Conservation (phyloP, 2,888 invertebrate species). For the Tenthredo livida region DNA sequence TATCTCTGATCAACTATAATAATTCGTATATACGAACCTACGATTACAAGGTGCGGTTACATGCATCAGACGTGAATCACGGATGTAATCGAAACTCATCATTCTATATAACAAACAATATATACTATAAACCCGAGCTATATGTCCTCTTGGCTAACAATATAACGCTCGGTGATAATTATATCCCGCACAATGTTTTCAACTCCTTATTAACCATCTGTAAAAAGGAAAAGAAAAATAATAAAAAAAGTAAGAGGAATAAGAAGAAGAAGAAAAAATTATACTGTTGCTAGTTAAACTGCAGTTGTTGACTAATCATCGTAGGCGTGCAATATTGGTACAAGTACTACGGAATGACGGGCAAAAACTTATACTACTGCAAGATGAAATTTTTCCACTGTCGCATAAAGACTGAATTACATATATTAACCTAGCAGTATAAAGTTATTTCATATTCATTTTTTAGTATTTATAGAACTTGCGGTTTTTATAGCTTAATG, state of each 20-base stretch:
- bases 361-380: not conserved
- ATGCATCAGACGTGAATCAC: not conserved
- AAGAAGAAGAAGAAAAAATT: not conserved
- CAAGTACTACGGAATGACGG: not conserved
- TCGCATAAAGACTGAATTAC: not conserved
- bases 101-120: not conserved
- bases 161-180: not conserved
- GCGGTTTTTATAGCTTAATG: too few relatives aligned
- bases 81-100: not conserved
- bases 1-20: not conserved
- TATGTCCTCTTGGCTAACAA: not conserved
- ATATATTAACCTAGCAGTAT: not conserved
- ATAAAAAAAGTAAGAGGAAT: not conserved
- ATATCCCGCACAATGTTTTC: not conserved
- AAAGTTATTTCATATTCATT: too few relatives aligned
- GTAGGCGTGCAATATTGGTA: not conserved
- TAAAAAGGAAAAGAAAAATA: not conserved
- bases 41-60: not conserved
- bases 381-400: slow-evolving; percentile 7
- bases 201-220: not conserved
- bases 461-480: too few relatives aligned
- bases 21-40: not conserved
- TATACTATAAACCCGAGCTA: not conserved
- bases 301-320: slow-evolving; percentile 17
- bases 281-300: not conserved